Conservation (phyloP, 2,113 vertebrate genomes). For the Nothocercus julius region DNA sequence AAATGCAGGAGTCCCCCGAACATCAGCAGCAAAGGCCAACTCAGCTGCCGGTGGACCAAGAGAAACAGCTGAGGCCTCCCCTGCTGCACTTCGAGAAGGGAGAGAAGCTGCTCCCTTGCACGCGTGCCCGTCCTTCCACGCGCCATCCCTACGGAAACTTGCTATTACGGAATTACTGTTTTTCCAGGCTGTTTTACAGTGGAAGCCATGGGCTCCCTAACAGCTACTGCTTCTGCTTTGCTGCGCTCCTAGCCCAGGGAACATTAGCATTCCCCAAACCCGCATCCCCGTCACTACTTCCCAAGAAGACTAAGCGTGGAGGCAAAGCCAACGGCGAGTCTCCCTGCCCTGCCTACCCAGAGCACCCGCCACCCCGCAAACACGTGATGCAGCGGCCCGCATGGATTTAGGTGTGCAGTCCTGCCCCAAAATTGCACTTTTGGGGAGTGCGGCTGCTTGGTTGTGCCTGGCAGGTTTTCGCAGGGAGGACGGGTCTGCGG, state of each 20-base stretch:
- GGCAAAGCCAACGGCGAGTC: not conserved
- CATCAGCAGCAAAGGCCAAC: not conserved
- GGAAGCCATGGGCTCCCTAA: not conserved
- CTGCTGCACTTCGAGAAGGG: not conserved
- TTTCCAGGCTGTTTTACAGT: not conserved
- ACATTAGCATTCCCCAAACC: not conserved
- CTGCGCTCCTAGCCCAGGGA: not conserved
- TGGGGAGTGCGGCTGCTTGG: not conserved
- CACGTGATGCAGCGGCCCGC: not conserved
- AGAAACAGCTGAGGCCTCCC: not conserved
- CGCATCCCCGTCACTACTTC: not conserved
- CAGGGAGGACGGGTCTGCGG: not conserved
- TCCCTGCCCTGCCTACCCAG: not conserved
- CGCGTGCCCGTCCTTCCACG: not conserved
- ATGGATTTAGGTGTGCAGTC: not conserved
- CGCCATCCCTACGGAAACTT: not conserved
- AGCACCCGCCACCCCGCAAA: not conserved
- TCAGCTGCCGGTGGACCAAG: not conserved
- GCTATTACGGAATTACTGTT: not conserved
- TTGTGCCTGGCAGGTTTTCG: not conserved
- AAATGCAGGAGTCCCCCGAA: conserved; percentile 10
- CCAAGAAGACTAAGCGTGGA: not conserved
- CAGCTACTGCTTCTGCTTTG: not conserved
- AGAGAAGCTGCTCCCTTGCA: not conserved
- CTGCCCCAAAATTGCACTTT: not conserved